Percentiles rank a stretch among this genome's conserved stretches.
These are phyloP conservation scores for Lasioglossum malachurum DNA, from an alignment of 2,888 invertebrate genomes.

Conservation along the genomic window DNA sequence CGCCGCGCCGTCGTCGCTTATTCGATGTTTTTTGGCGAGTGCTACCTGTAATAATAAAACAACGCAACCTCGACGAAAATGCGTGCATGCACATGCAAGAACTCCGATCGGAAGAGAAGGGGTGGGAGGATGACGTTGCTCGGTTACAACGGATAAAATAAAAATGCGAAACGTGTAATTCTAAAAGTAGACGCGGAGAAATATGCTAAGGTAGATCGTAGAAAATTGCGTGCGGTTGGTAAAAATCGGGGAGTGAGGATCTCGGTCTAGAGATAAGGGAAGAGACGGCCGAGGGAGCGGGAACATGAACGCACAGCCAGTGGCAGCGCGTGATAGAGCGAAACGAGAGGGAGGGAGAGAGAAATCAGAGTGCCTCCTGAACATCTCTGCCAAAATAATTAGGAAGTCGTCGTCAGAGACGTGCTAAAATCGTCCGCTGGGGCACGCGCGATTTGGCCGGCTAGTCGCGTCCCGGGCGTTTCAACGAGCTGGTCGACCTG, in stretches of 20 bases:
- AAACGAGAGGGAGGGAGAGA: conserved; percentile 47
- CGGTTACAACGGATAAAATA: background rate
- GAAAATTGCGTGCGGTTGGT: background rate
- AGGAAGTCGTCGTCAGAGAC: conserved; percentile 89
- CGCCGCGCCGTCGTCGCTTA: background rate
- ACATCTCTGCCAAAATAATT: conserved; percentile 91
- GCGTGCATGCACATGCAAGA: background rate
- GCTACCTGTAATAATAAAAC: background rate
- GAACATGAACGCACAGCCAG: conserved; percentile 3
- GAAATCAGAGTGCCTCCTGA: conserved; percentile 64
- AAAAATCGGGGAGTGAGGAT: background rate
- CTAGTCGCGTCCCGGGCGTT: conserved; percentile 86
- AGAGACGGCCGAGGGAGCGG: background rate
- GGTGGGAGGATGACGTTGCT: background rate
- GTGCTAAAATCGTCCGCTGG: conserved; percentile 88
- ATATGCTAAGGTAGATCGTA: no score
- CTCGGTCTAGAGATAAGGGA: background rate
- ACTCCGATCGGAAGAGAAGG: no score
- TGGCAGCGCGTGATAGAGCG: conserved; percentile 21
- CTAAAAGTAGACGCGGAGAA: background rate
- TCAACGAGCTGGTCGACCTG: conserved; percentile 78
- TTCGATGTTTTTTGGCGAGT: background rate
- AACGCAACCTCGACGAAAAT: background rate
- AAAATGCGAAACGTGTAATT: background rate
- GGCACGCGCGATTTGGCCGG: conserved; percentile 85